Evolutionary conservation across 2,113 vertebrate species (phyloP), one percentile per base, ranked within the genome.

Genomic region (Xenopus laevis): DNA sequence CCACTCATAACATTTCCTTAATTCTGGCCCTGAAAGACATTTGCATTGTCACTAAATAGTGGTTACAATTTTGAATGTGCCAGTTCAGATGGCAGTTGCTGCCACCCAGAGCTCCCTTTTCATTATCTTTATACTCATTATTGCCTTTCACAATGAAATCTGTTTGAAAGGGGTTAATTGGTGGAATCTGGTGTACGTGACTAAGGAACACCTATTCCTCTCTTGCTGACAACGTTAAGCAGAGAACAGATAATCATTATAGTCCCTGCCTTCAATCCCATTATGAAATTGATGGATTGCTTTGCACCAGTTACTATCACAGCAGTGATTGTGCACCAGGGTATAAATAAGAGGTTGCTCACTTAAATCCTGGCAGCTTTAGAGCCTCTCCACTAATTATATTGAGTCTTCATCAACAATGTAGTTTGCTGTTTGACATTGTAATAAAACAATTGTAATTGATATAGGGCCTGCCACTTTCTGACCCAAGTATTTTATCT

Each of bases 161-260:
- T 16, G 53, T 8, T 20, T 52, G n/a, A 70, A 55, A 40, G 18
- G 40, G 44, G 67, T 57, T 59, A 61, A 65, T 55, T 77, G 60
- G n/a, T 55, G 15, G 9, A 40, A 71, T 63, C 50, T 15, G 23
- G 7, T 57, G 18, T 61, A 13, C 60, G 20, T 78, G 76, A 45
- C 62, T 78, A 45, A 13, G 30, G 60, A 47, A 71, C 18, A 46
- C 61, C 18, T 18, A 58, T 71, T 71, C 65, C 55, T 78, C 50
- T 44, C 27, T 71, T 30, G 16, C 62, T 78, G 55, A 78, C 76
- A 71, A 47, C 46, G 73, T 69, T 63, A 69, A 76, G 59, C 73
- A 76, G 65, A 68, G 58, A 59, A 45, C 65, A 75, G 66, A 69
- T 69, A 68, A 75, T 68, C 73, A 76, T 76, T 69, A 76, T 76